These are phyloP conservation scores for Brachionichthys hirsutus DNA, from an alignment of 2,113 vertebrate genomes.

Conservation along the genomic window DNA sequence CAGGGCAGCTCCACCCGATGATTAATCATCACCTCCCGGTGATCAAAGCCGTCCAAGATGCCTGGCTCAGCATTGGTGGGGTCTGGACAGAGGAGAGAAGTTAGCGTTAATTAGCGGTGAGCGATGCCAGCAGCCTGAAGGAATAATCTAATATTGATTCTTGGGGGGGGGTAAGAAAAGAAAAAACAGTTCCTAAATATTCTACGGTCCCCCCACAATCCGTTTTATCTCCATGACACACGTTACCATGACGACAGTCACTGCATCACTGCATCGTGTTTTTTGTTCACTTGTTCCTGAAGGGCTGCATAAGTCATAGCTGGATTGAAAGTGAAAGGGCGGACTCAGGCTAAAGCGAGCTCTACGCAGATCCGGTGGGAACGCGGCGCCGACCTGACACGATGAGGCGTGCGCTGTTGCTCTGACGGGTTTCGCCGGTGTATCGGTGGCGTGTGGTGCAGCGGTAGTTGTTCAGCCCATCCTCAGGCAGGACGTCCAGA, in stretches of 20 bases:
- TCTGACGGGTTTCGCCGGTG: slow-evolving; percentile 96
- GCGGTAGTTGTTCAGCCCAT: slow-evolving; percentile 97
- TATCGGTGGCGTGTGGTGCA: slow-evolving; percentile 96
- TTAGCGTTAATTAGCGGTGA: slow-evolving; percentile 55
- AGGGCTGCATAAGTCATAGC: slow-evolving; percentile 10
- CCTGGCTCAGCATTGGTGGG: slow-evolving; percentile 93
- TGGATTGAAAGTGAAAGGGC: no score
- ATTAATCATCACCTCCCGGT: slow-evolving; percentile 91
- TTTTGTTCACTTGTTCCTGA: slow-evolving; percentile 1
- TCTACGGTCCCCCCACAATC: no score
- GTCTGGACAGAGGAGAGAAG: slow-evolving; percentile 75
- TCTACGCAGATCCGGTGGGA: slow-evolving; percentile 11
- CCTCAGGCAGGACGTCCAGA: slow-evolving; percentile 97
- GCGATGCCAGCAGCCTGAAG: slow-evolving; percentile 36
- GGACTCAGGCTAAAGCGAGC: no score
- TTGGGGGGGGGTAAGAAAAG: slow-evolving; percentile 24
- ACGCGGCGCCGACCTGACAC: slow-evolving; percentile 85
- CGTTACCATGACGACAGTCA: no score
- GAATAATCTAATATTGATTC: slow-evolving; percentile 53
- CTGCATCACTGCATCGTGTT: no score
- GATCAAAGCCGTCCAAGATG: slow-evolving; percentile 96
- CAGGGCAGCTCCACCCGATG: slow-evolving; percentile 95
- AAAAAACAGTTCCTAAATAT: slow-evolving; percentile 10
- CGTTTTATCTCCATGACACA: no score
- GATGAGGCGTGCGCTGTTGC: slow-evolving; percentile 97